Evolutionary conservation across 2,888 invertebrate genomes (phyloP).

Genomic region (Mylabris sibirica): DNA sequence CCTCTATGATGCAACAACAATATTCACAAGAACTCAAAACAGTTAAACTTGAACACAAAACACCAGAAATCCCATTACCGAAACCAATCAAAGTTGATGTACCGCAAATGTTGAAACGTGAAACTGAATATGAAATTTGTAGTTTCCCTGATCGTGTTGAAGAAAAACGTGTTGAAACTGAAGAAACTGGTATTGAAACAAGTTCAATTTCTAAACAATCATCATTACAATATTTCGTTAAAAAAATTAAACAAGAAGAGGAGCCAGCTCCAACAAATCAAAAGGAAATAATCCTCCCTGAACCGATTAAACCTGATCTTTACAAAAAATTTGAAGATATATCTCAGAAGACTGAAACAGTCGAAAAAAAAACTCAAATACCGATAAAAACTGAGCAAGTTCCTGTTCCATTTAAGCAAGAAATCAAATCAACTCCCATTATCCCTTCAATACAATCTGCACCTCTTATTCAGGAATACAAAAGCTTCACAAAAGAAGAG

Average conservation of each 20-base stretch:
- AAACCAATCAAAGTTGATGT: slow-evolving; percentile 43
- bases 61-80: slow-evolving; percentile 52
- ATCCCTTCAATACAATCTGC: background rate
- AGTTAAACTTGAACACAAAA: slow-evolving; percentile 55
- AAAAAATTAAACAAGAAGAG: slow-evolving; percentile 66
- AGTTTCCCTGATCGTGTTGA: slow-evolving; percentile 39
- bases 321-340: slow-evolving; percentile 60
- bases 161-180: slow-evolving; percentile 45
- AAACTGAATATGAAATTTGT: slow-evolving; percentile 48
- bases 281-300: slow-evolving; percentile 54
- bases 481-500: slow-evolving; percentile 51
- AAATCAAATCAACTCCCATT: slow-evolving; percentile 17
- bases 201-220: slow-evolving; percentile 70
- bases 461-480: slow-evolving; percentile 26
- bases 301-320: slow-evolving; percentile 56
- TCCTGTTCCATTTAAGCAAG: slow-evolving; percentile 9
- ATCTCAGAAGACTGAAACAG: slow-evolving; percentile 27
- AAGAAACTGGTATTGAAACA: slow-evolving; percentile 63
- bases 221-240: slow-evolving; percentile 73
- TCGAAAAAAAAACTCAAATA: slow-evolving; percentile 49
- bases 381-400: slow-evolving; percentile 32
- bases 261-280: slow-evolving; percentile 56
- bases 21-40: slow-evolving; percentile 56
- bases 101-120: slow-evolving; percentile 43
- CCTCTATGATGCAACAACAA: slow-evolving; percentile 54